A percentile compares a stretch with the other conserved stretches of the same genome.
phyloP scores from a whole-genome alignment of 2,113 vertebrate genomes.

The Heterotilapia buettikoferi region DNA sequence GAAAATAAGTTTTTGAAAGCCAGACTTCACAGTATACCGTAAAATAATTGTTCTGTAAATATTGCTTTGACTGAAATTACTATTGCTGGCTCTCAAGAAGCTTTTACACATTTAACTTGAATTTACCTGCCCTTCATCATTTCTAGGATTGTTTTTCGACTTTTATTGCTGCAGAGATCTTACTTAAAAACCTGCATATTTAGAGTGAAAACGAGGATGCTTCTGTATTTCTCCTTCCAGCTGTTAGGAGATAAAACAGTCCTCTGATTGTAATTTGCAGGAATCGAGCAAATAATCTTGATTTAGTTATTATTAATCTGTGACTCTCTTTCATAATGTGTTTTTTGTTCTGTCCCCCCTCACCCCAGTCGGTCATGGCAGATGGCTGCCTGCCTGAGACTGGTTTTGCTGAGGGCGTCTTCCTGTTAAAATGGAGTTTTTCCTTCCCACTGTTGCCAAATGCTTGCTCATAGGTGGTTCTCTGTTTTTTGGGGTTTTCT shows the following conservation, averaged over 20 bases:
- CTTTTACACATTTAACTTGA: not conserved
- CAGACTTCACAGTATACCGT: not conserved
- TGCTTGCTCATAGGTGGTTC: not conserved
- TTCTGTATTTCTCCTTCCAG: not conserved
- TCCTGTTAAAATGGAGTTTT: not conserved
- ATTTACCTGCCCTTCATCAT: not conserved
- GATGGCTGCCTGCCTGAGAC: not conserved
- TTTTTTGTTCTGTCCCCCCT: not conserved
- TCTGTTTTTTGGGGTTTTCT: not conserved
- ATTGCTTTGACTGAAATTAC: not conserved
- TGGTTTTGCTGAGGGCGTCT: not conserved
- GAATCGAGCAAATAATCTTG: not conserved
- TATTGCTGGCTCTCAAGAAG: not conserved
- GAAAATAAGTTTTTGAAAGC: not conserved
- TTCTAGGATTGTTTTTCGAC: accelerated
- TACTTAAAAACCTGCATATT: not conserved
- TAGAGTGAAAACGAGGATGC: not conserved
- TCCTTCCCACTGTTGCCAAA: not conserved
- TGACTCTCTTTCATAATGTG: not conserved
- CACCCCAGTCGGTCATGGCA: not conserved
- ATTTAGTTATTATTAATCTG: not conserved
- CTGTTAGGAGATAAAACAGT: not conserved
- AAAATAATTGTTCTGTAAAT: not conserved
- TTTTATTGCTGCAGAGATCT: not conserved
- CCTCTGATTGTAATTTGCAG: not conserved